Base-by-base conservation (phyloP, 2,888 invertebrate genomes). In the Tethea ocularis region DNA sequence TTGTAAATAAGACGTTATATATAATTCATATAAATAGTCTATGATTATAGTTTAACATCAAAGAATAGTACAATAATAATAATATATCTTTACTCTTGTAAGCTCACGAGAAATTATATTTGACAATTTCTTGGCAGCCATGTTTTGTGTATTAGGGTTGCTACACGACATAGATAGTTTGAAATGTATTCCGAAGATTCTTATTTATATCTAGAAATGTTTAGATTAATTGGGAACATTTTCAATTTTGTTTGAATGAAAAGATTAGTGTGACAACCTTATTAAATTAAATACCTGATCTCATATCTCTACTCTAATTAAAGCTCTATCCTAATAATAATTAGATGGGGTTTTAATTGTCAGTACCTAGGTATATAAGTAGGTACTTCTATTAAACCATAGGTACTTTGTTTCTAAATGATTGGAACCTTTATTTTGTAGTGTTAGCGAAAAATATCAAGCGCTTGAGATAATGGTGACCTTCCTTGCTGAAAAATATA, bases 11-110 rank as follows among this genome's bases (percentile, higher is more conserved):
- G 46, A 46, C 46, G 6, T 46, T 46, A 20, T 20, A 46, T 46
- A 46, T 46, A 46, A 46, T n/a, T n/a, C n/a, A n/a, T n/a, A n/a
- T n/a, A 26, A 6, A 46, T 7, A 46, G 20, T 0, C 20, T 20
- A 46, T 46, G 46, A 20, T 46, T 17, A n/a, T 46, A 46, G 20
- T 46, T 20, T n/a, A 46, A 46, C 46, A 46, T 46, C 46, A 46
- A 46, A 46, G 46, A 46, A 46, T 20, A 20, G 17, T 10, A 46
- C n/a, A n/a, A n/a, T n/a, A n/a, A n/a, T n/a, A n/a, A n/a, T n/a
- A n/a, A n/a, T n/a, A n/a, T n/a, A n/a, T n/a, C n/a, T n/a, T n/a
- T n/a, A n/a, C 41, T 46, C 20, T 46, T 46, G 20, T 46, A n/a
- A 10, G 17, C 20, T 46, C 46, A 20, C 46, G 41, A 46, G 41